These are phyloP conservation scores for Elanus axillaris DNA, from an alignment of 2,113 vertebrate genomes.

Conservation along the genomic window DNA sequence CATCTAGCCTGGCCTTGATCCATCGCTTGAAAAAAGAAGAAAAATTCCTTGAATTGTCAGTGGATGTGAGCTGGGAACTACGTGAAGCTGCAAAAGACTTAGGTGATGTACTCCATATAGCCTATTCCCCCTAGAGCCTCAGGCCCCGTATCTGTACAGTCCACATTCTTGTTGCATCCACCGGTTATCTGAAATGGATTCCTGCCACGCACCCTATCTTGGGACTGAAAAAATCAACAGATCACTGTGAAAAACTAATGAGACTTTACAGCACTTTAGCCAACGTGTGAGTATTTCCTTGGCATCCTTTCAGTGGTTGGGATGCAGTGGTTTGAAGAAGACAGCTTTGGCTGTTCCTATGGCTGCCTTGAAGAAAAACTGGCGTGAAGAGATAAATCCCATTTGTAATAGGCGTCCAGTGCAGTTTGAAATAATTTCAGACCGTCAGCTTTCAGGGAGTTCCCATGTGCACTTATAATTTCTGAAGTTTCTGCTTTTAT, in stretches of 20 bases:
- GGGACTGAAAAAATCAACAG: background rate
- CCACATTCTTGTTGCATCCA: background rate
- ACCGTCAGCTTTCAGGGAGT: background rate
- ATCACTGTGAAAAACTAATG: background rate
- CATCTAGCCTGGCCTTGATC: background rate
- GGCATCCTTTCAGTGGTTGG: background rate
- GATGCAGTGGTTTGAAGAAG: background rate
- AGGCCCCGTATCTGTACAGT: background rate
- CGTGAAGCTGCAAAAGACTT: background rate
- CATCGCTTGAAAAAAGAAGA: background rate
- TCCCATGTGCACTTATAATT: background rate
- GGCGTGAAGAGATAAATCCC: background rate
- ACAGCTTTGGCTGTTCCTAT: background rate
- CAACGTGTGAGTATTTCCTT: background rate
- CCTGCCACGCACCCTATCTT: background rate
- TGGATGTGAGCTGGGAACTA: background rate
- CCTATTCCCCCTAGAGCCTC: background rate
- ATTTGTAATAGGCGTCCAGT: background rate
- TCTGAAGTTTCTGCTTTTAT: background rate
- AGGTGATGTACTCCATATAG: background rate
- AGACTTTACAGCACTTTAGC: background rate
- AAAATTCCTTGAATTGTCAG: background rate
- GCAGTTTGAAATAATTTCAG: background rate
- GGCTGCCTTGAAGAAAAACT: background rate
- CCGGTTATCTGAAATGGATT: background rate